Evolutionary conservation across 2,888 invertebrate species (phyloP).

Genomic region (Scaeva pyrastri): DNA sequence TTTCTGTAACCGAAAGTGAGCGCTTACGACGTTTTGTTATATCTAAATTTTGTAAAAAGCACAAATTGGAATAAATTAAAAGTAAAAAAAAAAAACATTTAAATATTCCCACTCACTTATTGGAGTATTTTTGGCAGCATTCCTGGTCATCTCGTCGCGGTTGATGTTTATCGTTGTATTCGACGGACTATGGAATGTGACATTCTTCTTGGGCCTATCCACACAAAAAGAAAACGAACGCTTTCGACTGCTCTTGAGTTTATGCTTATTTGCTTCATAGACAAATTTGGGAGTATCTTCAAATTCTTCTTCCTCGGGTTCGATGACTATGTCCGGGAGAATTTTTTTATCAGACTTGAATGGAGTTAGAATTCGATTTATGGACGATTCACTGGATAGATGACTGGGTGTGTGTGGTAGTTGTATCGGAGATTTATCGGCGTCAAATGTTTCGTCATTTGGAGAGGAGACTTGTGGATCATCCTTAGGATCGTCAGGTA

Average conservation of each 20-base stretch:
- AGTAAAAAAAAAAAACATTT: too few relatives aligned
- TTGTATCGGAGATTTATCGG: conserved; percentile 46
- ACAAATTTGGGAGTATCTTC: conserved; percentile 24
- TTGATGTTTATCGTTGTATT: conserved; percentile 77
- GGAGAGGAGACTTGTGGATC: neutral
- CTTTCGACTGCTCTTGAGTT: conserved; percentile 77
- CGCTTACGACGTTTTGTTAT: conserved; percentile 81
- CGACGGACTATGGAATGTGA: conserved; percentile 80
- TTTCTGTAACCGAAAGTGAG: conserved; percentile 80
- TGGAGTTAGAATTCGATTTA: conserved; percentile 78
- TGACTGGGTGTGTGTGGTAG: conserved; percentile 45
- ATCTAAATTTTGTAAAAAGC: conserved; percentile 76
- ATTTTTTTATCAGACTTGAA: conserved; percentile 68
- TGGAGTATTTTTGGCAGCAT: conserved; percentile 11
- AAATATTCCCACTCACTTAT: conserved; percentile 30
- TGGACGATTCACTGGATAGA: conserved; percentile 44
- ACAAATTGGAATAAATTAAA: neutral
- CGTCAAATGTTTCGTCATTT: conserved; percentile 44
- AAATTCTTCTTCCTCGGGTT: conserved; percentile 28
- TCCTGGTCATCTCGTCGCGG: conserved; percentile 77
- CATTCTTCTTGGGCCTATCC: conserved; percentile 75
- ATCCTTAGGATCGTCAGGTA: neutral
- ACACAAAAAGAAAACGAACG: conserved; percentile 79
- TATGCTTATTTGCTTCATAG: conserved; percentile 67
- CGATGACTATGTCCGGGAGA: conserved; percentile 43